Conservation (phyloP, 2,113 vertebrate species). For the Nansenia antarctica region DNA sequence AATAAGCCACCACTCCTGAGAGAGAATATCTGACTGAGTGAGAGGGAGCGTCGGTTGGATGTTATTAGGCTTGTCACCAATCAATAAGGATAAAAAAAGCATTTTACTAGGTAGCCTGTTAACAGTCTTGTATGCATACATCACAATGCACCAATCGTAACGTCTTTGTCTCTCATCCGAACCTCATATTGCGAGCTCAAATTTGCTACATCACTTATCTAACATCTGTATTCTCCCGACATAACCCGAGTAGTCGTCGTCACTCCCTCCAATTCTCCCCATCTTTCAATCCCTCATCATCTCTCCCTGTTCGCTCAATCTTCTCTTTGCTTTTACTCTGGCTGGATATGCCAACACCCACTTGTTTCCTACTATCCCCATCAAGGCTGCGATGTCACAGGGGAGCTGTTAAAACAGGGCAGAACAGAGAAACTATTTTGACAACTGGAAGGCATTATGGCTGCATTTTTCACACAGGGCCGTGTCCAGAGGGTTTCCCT, state of each 20-base stretch:
- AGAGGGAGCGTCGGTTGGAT: conserved; percentile 56
- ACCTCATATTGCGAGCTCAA: no score
- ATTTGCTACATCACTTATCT: not conserved
- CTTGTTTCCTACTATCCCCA: conserved; percentile 42
- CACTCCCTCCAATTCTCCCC: not conserved
- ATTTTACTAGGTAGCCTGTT: conserved; percentile 27
- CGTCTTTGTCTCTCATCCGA: no score
- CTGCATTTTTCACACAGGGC: conserved; percentile 60
- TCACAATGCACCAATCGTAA: conserved; percentile 33
- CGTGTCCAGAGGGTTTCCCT: conserved; percentile 62
- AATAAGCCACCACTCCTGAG: conserved; percentile 64
- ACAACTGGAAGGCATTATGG: conserved; percentile 82
- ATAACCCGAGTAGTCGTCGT: no score
- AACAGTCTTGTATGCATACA: conserved; percentile 22
- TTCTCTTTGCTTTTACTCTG: conserved; percentile 13
- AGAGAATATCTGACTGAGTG: conserved; percentile 49
- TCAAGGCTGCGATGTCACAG: conserved; percentile 37
- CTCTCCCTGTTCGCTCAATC: conserved; percentile 18
- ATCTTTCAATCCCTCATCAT: not conserved
- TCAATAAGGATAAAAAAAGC: conserved; percentile 28
- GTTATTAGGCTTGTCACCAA: conserved; percentile 59
- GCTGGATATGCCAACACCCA: conserved; percentile 34
- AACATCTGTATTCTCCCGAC: not conserved
- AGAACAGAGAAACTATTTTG: conserved; percentile 71
- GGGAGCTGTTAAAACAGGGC: conserved; percentile 46